phyloP scores from a whole-genome alignment of 2,113 vertebrate species.

The Turdus rufiventris region DNA sequence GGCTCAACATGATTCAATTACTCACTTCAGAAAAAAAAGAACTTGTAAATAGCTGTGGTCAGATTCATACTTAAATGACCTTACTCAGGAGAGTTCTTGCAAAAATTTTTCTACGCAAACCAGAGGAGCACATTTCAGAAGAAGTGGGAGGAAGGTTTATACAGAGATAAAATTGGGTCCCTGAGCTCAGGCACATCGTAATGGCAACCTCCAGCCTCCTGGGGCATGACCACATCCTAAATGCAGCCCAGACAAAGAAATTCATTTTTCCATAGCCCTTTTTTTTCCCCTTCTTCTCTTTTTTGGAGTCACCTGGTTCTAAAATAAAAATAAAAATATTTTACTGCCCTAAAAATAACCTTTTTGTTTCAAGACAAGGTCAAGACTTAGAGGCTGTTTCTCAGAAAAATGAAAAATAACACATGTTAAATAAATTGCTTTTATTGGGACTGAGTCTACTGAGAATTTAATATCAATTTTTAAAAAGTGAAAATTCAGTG shows the following conservation, averaged over 20 bases:
- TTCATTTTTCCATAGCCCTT: neutral
- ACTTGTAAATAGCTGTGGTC: conserved; percentile 41
- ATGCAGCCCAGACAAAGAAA: neutral
- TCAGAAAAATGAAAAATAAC: conserved; percentile 39
- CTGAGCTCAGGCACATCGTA: neutral
- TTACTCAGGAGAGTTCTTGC: neutral
- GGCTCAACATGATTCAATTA: conserved; percentile 19
- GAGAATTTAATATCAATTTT: neutral
- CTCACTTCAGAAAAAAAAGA: conserved; percentile 13
- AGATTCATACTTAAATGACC: neutral
- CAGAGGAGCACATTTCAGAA: neutral
- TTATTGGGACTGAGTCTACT: neutral
- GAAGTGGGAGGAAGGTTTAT: neutral
- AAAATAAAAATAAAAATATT: neutral
- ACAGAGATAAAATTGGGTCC: neutral
- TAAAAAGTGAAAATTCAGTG: neutral
- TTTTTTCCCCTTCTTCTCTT: neutral
- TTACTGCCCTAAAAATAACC: neutral
- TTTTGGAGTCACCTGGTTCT: neutral
- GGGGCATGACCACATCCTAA: neutral
- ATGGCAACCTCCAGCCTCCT: neutral
- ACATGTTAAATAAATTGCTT: conserved; percentile 46
- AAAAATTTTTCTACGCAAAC: neutral
- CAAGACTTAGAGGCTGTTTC: neutral
- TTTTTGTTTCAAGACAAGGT: neutral